Evolutionary conservation across 2,113 vertebrate genomes (phyloP).

Genomic region (Sterna hirundo): DNA sequence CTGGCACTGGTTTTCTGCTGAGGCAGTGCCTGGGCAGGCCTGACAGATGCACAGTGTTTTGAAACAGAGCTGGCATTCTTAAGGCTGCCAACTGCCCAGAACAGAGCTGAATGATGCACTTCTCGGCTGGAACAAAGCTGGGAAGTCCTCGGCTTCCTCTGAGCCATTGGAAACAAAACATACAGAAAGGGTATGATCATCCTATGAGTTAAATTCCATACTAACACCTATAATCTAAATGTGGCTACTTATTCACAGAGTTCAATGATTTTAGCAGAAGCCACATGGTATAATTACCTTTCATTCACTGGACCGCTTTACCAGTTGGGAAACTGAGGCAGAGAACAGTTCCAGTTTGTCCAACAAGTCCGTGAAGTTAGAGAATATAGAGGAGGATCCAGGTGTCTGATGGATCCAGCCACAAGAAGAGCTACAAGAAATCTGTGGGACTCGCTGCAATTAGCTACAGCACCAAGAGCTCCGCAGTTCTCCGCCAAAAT

Average conservation of each 20-base stretch:
- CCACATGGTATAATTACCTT: background rate
- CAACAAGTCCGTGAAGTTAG: background rate
- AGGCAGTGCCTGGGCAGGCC: slow-evolving; percentile 9
- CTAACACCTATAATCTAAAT: background rate
- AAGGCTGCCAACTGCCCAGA: slow-evolving; percentile 6
- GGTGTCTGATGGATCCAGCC: background rate
- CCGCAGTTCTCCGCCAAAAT: background rate
- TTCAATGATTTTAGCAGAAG: background rate
- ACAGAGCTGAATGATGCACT: slow-evolving; percentile 21
- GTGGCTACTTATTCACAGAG: background rate
- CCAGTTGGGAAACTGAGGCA: background rate
- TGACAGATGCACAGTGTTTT: slow-evolving; percentile 29
- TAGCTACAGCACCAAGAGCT: background rate
- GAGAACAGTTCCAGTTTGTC: background rate
- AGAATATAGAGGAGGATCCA: background rate
- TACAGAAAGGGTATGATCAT: background rate
- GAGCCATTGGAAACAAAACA: background rate
- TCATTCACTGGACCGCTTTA: background rate
- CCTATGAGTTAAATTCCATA: background rate
- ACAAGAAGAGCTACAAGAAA: background rate
- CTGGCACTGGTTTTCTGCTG: slow-evolving; percentile 35
- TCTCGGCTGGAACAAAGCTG: background rate
- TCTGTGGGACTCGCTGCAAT: background rate
- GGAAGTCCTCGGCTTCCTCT: background rate
- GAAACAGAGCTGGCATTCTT: slow-evolving; percentile 59